Evolutionary conservation across 2,113 vertebrate genomes (phyloP), one percentile per base, ranked within the genome.

Genomic region (Misgurnus mizolepis): DNA sequence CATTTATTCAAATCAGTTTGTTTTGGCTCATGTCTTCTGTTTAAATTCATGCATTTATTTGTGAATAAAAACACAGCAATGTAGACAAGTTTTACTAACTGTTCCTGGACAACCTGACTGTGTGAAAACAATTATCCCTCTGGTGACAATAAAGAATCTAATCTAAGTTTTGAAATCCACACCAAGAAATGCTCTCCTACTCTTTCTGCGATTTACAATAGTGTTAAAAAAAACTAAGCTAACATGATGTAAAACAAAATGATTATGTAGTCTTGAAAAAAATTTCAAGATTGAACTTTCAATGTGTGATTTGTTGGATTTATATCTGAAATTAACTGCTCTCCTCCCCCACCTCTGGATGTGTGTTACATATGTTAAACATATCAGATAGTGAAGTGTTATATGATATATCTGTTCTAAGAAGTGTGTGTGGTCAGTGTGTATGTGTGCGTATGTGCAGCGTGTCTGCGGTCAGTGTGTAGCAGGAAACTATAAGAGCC

Each of bases 401-500:
- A 85, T 65, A 22, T 65, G 81, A 80, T 83, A 73, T 18, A 45
- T 34, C 27, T 49, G 76, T 78, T 81, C 34, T 55, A 27, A 78
- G 64, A 73, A 27, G 12, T 40, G 43, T 72, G 55, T 80, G 55
- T 66, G 76, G 58, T 17, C 6, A 45, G 50, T 53, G 47, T 49
- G 47, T 49, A 10, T 49, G 47, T 10, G 47, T 49, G 47, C 47
- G 22, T 22, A 22, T 22, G 22, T 22, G 22, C 22, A 22, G 22
- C 22, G 50, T 14, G 50, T 15, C 3, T 55, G 4, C 14, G 14
- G 14, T n/a, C 5, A 58, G 14, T 50, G 40, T 4, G 3, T 43
- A 22, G 41, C 18, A 62, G 18, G 7, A 45, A 70, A 70, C 9
- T 50, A 5, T 40, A n/a, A 55, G 40, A 5, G 18, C 5, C 6